Conservation (phyloP, 2,888 invertebrate species). For the Embidobia sp. region DNA sequence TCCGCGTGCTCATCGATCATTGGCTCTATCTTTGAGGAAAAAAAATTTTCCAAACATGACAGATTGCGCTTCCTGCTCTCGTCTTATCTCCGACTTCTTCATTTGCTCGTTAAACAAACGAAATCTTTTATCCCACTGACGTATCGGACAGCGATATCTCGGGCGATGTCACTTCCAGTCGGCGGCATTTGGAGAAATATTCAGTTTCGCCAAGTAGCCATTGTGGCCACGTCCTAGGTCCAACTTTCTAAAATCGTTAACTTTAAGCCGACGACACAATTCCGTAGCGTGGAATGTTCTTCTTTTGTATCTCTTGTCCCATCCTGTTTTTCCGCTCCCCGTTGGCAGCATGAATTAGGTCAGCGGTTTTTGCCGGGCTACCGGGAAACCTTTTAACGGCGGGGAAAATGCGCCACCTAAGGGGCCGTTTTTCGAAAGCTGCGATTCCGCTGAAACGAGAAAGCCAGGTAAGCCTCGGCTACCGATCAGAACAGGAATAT, state of each 20-base stretch:
- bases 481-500: constrained; percentile 26
- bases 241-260: constrained; percentile 63
- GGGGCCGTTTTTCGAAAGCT: constrained; percentile 54
- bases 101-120: constrained; percentile 48
- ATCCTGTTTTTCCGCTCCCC: constrained; percentile 1
- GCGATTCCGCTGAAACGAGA: constrained; percentile 54
- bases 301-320: constrained; percentile 48
- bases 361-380: constrained; percentile 55
- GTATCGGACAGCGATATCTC: constrained; percentile 45
- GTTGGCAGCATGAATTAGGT: constrained; percentile 52
- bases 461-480: constrained; percentile 58
- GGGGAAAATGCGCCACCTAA: constrained; percentile 63
- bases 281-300: constrained; percentile 52
- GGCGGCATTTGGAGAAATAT: constrained; percentile 29
- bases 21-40: constrained; percentile 16
- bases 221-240: constrained; percentile 26
- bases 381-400: constrained; percentile 61
- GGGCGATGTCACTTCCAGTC: constrained; percentile 43
- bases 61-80: constrained; percentile 28
- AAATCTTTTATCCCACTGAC: constrained; percentile 41
- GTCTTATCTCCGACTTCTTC: constrained; percentile 42
- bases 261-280: constrained; percentile 56
- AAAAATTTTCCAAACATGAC: constrained; percentile 24
- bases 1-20: constrained; percentile 24
- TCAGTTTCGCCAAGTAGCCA: constrained; percentile 55